These are phyloP conservation scores for Laticauda colubrina DNA, from an alignment of 2,113 vertebrate species.

Conservation along the genomic window DNA sequence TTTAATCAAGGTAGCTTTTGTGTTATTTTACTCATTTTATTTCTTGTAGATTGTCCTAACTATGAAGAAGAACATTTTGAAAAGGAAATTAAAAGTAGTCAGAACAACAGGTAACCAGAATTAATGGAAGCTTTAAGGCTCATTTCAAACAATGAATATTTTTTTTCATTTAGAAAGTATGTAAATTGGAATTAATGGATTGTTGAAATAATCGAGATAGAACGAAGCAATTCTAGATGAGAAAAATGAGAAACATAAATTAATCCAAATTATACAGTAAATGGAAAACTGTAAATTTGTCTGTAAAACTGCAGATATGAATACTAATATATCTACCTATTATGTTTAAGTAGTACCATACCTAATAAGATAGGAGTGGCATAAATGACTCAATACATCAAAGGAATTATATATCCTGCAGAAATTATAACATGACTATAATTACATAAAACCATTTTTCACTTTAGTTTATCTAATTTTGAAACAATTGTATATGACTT, in stretches of 20 bases:
- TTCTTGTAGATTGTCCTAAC: constrained; percentile 68
- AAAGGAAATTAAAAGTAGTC: constrained; percentile 63
- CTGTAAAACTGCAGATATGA: neutral
- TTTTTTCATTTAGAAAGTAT: neutral
- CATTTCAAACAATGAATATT: constrained; percentile 21
- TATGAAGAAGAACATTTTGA: constrained; percentile 64
- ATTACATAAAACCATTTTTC: neutral
- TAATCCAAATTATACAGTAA: neutral
- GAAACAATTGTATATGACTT: neutral
- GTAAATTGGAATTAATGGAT: neutral
- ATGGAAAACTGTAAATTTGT: neutral
- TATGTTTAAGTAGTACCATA: neutral
- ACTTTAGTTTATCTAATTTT: neutral
- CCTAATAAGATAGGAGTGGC: neutral
- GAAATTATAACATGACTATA: neutral
- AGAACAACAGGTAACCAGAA: constrained; percentile 67
- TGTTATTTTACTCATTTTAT: constrained; percentile 62
- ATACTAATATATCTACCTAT: neutral
- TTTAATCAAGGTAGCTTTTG: constrained; percentile 44
- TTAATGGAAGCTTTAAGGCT: constrained; percentile 26
- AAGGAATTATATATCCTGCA: neutral
- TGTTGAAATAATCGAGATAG: neutral
- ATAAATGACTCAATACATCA: neutral
- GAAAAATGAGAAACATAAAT: neutral
- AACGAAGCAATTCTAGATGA: neutral